phyloP scores from a whole-genome alignment of 2,113 vertebrate genomes.

The Gambusia affinis region DNA sequence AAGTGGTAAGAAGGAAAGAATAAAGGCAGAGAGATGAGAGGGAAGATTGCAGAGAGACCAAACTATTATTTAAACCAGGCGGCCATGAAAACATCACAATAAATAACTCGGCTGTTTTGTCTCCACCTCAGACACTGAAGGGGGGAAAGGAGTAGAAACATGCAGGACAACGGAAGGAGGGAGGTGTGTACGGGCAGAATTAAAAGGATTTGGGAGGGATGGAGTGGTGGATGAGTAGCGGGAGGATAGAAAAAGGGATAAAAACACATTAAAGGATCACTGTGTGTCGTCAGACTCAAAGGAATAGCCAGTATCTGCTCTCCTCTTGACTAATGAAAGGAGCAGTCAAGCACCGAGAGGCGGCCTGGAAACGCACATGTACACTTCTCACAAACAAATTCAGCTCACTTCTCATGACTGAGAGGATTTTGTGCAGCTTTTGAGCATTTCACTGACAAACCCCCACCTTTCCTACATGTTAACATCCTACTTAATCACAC shows the following conservation, averaged over 20 bases:
- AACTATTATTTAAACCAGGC: constrained; percentile 82
- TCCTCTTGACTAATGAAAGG: constrained; percentile 60
- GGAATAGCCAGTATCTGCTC: constrained; percentile 61
- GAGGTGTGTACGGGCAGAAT: constrained; percentile 41
- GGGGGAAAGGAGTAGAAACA: constrained; percentile 50
- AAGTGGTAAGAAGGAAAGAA: constrained; percentile 42
- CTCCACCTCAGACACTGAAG: constrained; percentile 73
- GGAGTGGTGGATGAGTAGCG: constrained; percentile 33
- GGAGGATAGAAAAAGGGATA: constrained; percentile 45
- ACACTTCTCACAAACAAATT: constrained; percentile 23
- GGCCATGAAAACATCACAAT: constrained; percentile 78
- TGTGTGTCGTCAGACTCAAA: constrained; percentile 67
- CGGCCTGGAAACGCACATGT: constrained; percentile 17
- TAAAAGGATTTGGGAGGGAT: constrained; percentile 40
- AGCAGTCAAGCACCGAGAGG: constrained; percentile 45
- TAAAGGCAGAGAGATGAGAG: constrained; percentile 70
- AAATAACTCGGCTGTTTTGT: constrained; percentile 81
- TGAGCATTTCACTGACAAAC: constrained; percentile 11
- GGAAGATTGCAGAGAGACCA: constrained; percentile 68
- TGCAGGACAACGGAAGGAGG: constrained; percentile 35
- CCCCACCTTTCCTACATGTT: constrained; percentile 26
- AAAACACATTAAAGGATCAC: constrained; percentile 67
- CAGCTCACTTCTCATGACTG: constrained; percentile 23
- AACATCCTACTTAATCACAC: constrained; percentile 2
- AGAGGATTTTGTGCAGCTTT: constrained; percentile 22